Evolutionary conservation across 2,888 invertebrate species (phyloP), one percentile per base, ranked within the genome.

Genomic region (Crocallis elinguaria): DNA sequence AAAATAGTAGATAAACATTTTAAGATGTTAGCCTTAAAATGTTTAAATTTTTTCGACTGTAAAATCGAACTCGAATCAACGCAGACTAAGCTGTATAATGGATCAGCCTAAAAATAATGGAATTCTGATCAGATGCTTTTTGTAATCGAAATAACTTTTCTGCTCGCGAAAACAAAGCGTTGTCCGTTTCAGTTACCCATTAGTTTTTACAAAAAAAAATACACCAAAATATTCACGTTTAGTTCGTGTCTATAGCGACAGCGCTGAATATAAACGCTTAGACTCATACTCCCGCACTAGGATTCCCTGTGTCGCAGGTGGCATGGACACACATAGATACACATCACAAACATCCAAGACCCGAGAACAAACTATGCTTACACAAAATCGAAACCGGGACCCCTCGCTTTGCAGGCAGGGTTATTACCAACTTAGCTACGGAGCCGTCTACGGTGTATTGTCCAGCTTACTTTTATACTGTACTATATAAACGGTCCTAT

Each of bases 151-250:
- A 41, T 36, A 42, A 14, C 11, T 49, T 21, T 41, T 35, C 19
- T 11, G 9, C 17, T 35, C 27, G 39, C 19, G 19, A 19, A 14
- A 33, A 49, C 29, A 35, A 36, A 21, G 23, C 36, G 17, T 37
- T 49, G 37, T 43, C 21, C 29, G 37, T 42, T 49, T 49, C 42
- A 49, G 36, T 43, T 29, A 43, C 42, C 36, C 35, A 43, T 16
- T 23, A 29, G 3, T 33, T 42, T 27, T 35, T 14, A 35, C 27
- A 21, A 12, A 49, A 21, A 12, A 49, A 36, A 30, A 49, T 14
- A 11, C 29, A 13, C 27, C 14, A 14, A 30, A 36, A 41, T 42
- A 41, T 48, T 21, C 11, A 35, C 4, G 17, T 42, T 49, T 42
- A 7, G 49, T 36, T 43, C 13, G 36, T 36, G 25, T 30, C 13